Evolutionary conservation across 2,888 invertebrate species (phyloP), one percentile per base, ranked within the genome.

Genomic region (Acrobasis suavella): DNA sequence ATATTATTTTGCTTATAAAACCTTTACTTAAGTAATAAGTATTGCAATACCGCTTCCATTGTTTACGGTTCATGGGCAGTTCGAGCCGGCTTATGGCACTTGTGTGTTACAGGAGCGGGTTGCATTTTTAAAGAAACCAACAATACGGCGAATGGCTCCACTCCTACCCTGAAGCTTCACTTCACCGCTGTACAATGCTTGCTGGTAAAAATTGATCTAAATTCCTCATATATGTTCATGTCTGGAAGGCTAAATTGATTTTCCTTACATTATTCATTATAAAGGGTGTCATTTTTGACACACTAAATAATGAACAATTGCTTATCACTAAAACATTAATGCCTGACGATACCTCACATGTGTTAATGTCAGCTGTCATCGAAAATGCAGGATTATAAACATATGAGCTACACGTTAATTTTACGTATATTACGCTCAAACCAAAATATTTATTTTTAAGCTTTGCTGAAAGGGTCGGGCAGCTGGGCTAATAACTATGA

Each of bases 321-420:
- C 50, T 8, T 32, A 9, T 16, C 16, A 32, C 15, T 55, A 37
- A 14, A 15, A 50, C 8, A 8, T 32, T 5, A 0, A 32, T 32
- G 32, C 2, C 1, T 22, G 22, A 22, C 22, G 9, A 1, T 42
- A 42, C 46, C 10, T n/a, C 12, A 52, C 68, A 66, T 63, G 55
- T 83, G 82, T 85, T 85, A 83, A 79, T 79, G 69, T 76, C 74
- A 61, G 71, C 81, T 83, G 85, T 85, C 85, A 84, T 85, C 85
- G 82, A 81, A 81, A 81, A 83, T 77, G 80, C 78, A 80, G 72
- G 70, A 63, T 65, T 67, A 65, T 64, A 65, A 66, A 66, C 69
- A 74, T 70, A 74, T 69, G 70, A 68, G 70, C 65, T 69, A 66
- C 55, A 66, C 72, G 72, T 78, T 75, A 71, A 76, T 72, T 82